These are phyloP conservation scores for Brachirus orientalis DNA, from an alignment of 2,113 vertebrate genomes.

Conservation along the genomic window DNA sequence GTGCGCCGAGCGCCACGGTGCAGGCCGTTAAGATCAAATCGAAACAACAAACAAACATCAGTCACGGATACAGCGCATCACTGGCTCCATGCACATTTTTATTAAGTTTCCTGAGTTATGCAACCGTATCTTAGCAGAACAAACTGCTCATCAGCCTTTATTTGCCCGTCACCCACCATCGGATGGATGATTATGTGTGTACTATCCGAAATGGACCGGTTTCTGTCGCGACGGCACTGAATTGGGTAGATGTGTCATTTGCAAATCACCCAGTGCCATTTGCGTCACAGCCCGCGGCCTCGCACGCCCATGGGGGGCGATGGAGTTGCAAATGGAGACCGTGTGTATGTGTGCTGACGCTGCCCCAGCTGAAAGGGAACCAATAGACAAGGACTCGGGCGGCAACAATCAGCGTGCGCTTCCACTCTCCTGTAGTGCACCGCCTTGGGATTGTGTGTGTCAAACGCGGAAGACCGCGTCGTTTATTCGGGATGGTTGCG, in stretches of 20 bases:
- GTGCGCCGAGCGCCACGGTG: conserved; percentile 24
- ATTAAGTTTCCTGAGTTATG: conserved; percentile 81
- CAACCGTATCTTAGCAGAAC: conserved; percentile 71
- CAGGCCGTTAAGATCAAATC: conserved; percentile 37
- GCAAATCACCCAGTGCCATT: conserved; percentile 76
- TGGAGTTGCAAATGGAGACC: conserved; percentile 79
- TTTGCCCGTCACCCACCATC: conserved; percentile 47
- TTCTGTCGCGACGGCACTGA: conserved; percentile 36
- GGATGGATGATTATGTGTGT: conserved; percentile 32
- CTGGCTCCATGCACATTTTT: conserved; percentile 60
- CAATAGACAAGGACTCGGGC: conserved; percentile 61
- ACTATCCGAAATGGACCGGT: conserved; percentile 38
- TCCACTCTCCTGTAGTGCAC: conserved; percentile 50
- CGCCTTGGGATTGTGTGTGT: conserved; percentile 34
- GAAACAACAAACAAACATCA: conserved; percentile 39
- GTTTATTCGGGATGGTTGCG: conserved; percentile 33
- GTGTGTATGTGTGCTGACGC: conserved; percentile 70
- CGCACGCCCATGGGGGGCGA: conserved; percentile 77
- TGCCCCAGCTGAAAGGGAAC: conserved; percentile 73
- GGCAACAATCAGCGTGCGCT: conserved; percentile 67
- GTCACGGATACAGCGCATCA: conserved; percentile 30
- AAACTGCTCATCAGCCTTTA: conserved; percentile 60
- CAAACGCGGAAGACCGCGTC: conserved; percentile 60
- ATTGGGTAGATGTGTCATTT: conserved; percentile 67
- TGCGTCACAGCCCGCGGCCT: conserved; percentile 80